Conservation (phyloP, 2,797 vertebrate genomes). For the Pempheris klunzingeri region DNA sequence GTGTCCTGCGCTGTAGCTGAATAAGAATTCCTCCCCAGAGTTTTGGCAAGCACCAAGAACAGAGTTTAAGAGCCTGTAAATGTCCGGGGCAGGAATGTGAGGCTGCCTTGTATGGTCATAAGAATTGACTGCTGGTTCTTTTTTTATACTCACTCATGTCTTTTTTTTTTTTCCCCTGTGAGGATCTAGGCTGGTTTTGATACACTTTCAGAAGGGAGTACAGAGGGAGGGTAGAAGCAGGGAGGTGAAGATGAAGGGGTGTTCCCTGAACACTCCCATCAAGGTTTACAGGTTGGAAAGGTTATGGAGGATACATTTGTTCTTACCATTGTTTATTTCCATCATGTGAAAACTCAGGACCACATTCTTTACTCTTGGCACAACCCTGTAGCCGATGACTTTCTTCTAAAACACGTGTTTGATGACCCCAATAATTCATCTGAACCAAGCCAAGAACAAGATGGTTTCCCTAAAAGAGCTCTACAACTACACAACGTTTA, state of each 20-base stretch:
- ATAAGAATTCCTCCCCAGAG: slow-evolving; percentile 83
- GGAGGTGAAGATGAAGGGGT: neutral
- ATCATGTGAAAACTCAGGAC: neutral
- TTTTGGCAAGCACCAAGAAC: slow-evolving; percentile 80
- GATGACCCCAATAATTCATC: neutral
- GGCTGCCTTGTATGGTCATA: slow-evolving; percentile 90
- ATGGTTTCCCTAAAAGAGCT: neutral
- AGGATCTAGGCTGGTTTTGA: slow-evolving; percentile 36
- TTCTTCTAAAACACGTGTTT: neutral
- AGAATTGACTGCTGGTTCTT: slow-evolving; percentile 65
- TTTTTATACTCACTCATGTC: slow-evolving; percentile 59
- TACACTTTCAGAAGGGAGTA: slow-evolving; percentile 29
- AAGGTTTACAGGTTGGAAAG: neutral
- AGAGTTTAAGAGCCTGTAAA: slow-evolving; percentile 85
- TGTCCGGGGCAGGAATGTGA: slow-evolving; percentile 82
- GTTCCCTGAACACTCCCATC: slow-evolving; percentile 18
- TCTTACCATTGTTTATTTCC: neutral
- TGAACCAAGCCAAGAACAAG: neutral
- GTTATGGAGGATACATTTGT: neutral
- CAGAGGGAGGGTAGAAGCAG: neutral
- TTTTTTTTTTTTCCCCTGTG: slow-evolving; percentile 21
- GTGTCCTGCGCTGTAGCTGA: slow-evolving; percentile 75
- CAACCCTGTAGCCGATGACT: neutral
- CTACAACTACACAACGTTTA: too few relatives aligned
- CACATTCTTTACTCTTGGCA: neutral